phyloP scores from a whole-genome alignment of 1,140 invertebrate species.

The Drosophila ohnishii region DNA sequence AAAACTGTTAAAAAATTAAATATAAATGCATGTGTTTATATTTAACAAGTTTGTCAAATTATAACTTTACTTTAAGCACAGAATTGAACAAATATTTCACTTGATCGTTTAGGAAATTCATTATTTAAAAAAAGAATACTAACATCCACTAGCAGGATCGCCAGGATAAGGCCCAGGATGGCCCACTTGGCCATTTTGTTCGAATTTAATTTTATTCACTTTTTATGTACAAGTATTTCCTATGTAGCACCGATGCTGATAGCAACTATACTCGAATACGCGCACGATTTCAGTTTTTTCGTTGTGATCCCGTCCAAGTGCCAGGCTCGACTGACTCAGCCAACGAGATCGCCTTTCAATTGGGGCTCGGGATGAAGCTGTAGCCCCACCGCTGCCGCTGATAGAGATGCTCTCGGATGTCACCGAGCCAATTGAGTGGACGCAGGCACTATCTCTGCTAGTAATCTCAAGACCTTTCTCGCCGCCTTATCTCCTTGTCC shows the following conservation, averaged over 20 bases:
- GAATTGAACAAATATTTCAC: neutral
- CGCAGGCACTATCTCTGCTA: slow-evolving; percentile 39
- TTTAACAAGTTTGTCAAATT: neutral
- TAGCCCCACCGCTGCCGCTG: slow-evolving; percentile 30
- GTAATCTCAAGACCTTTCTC: slow-evolving; percentile 61
- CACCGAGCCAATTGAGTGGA: slow-evolving; percentile 51
- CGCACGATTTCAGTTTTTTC: slow-evolving; percentile 11
- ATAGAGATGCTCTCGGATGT: slow-evolving; percentile 32
- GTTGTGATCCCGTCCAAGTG: slow-evolving; percentile 41
- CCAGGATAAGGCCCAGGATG: slow-evolving; percentile 31
- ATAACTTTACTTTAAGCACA: neutral
- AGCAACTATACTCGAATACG: slow-evolving; percentile 4
- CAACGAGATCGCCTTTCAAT: slow-evolving; percentile 33
- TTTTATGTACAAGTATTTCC: neutral
- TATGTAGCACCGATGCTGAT: slow-evolving; percentile 33
- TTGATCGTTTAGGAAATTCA: neutral
- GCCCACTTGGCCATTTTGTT: slow-evolving; percentile 32
- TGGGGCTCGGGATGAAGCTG: slow-evolving; percentile 33
- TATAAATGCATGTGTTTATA: neutral
- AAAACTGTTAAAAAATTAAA: neutral
- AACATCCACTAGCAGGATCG: slow-evolving; percentile 38
- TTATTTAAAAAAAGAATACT: slow-evolving; percentile 5
- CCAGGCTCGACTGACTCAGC: slow-evolving; percentile 52
- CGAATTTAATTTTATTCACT: neutral
- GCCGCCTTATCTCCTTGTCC: slow-evolving; percentile 46